Conservation (phyloP, 2,113 vertebrate genomes). For the Phalacrocorax brasilianus region DNA sequence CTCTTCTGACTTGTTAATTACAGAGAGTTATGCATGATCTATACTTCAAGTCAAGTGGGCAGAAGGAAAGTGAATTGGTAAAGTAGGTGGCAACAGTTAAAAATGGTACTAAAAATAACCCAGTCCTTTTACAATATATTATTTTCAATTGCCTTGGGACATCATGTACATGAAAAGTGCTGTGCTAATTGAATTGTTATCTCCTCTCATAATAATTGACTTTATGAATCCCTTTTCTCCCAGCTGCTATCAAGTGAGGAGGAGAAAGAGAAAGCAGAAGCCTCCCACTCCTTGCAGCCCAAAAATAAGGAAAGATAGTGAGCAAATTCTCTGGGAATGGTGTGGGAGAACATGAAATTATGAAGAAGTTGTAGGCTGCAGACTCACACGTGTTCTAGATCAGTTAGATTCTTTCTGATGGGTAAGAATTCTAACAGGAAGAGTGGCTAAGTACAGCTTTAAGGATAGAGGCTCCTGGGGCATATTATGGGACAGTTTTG, state of each 20-base stretch:
- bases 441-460: not conserved
- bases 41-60: not conserved
- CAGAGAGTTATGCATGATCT: slow-evolving; percentile 1
- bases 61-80: slow-evolving; percentile 5
- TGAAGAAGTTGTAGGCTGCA: not conserved
- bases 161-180: not conserved
- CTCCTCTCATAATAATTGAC: not conserved
- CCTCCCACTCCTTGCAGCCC: not conserved
- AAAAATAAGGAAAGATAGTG: not conserved
- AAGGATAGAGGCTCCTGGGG: accelerated
- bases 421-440: not conserved
- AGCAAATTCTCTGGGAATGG: not conserved
- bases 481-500: not conserved
- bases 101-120: slow-evolving; percentile 18
- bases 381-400: not conserved
- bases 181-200: slow-evolving; percentile 25
- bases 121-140: not conserved
- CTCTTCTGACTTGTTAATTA: slow-evolving; percentile 25
- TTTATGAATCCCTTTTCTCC: not conserved
- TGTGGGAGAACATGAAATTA: not conserved
- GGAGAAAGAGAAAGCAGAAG: not conserved
- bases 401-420: not conserved
- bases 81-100: slow-evolving; percentile 4
- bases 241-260: not conserved
- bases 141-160: slow-evolving; percentile 11